Evolutionary conservation across 2,797 vertebrate genomes (phyloP).

Genomic region (Sebastiscus tertius): DNA sequence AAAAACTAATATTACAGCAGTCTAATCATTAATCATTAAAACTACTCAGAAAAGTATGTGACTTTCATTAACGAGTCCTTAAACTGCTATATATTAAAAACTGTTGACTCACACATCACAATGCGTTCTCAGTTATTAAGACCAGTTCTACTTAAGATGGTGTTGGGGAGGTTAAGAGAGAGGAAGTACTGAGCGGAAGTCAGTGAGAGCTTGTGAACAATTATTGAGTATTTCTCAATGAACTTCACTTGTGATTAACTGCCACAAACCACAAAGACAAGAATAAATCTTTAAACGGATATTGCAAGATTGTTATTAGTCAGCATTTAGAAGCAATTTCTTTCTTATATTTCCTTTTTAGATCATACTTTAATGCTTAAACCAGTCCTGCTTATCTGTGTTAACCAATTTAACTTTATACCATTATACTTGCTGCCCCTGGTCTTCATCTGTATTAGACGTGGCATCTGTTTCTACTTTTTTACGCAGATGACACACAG

Average conservation of each 20-base stretch:
- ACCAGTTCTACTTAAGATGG: background rate
- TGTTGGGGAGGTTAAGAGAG: background rate
- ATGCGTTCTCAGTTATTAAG: background rate
- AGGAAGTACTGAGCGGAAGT: background rate
- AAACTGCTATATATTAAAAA: background rate
- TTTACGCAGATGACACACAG: too few species aligned
- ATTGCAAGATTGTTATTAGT: too few species aligned
- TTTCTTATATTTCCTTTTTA: background rate
- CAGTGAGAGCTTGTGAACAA: background rate
- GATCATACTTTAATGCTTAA: background rate
- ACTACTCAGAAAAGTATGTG: background rate
- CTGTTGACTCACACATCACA: background rate
- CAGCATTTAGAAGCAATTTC: too few species aligned
- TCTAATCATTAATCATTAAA: background rate
- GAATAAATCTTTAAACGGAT: background rate
- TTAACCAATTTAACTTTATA: background rate
- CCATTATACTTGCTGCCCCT: too few species aligned
- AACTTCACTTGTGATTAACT: background rate
- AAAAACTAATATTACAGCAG: background rate
- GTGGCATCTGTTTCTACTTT: too few species aligned
- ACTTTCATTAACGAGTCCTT: background rate
- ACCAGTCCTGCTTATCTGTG: background rate
- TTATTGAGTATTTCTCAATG: background rate
- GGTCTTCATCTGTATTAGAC: too few species aligned
- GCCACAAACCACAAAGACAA: background rate